Percentiles rank a stretch among this genome's conserved stretches.
Evolutionary conservation across 92 coral and sea anemone genomes (phyloP).

Genomic region (Pocillopora grandis): DNA sequence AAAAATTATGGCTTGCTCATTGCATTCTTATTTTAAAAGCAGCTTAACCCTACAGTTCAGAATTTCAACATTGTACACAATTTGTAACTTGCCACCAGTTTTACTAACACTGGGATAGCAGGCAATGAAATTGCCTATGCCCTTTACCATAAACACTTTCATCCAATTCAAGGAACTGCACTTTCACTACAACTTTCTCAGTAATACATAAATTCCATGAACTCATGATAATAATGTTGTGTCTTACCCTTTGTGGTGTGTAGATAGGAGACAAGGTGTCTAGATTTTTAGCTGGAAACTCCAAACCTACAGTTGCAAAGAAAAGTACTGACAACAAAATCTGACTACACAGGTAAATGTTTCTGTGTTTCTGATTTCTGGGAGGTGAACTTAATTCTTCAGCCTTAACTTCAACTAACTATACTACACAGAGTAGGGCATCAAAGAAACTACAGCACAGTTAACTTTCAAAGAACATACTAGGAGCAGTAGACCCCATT

Average conservation of each 20-base stretch:
- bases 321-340: not conserved
- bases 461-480: no score
- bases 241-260: conserved; percentile 94
- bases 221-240: not conserved
- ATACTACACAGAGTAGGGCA: no score
- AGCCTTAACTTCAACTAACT: no score
- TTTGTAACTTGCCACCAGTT: not conserved
- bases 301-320: conserved; percentile 63
- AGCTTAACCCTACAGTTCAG: not conserved
- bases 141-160: not conserved
- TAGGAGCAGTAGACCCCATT: no score
- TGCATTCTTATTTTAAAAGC: not conserved
- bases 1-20: no score
- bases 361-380: not conserved
- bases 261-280: conserved; percentile 92
- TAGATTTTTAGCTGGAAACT: conserved; percentile 91
- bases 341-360: no score
- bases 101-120: not conserved
- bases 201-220: not conserved
- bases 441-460: no score
- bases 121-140: not conserved
- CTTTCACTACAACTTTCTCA: no score
- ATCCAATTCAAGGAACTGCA: no score
- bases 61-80: not conserved
- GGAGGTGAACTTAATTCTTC: no score